Percentiles rank a stretch among this genome's conserved stretches.
These are phyloP conservation scores for Pseudomyrmex pallidus DNA, from an alignment of 1,140 invertebrate genomes.

Conservation along the genomic window DNA sequence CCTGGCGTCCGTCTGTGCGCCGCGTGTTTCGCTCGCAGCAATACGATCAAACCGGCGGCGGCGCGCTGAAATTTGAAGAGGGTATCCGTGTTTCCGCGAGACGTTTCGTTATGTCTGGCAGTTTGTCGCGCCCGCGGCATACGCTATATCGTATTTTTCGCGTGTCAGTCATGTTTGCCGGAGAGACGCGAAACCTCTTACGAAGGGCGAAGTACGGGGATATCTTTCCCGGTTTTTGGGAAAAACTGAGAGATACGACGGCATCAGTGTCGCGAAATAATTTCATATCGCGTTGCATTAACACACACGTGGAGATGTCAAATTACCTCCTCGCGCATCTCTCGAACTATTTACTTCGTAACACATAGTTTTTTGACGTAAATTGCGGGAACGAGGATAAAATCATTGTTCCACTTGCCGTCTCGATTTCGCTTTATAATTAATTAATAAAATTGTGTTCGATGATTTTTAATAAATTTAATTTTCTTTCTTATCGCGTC, in stretches of 20 bases:
- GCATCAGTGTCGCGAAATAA: no score
- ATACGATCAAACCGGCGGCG: conserved; percentile 53
- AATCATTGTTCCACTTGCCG: no score
- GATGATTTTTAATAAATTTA: no score
- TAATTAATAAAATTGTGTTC: no score
- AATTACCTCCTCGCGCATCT: no score
- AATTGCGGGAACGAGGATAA: no score
- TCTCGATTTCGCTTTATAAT: no score
- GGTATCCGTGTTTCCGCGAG: conserved; percentile 50
- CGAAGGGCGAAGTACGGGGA: not conserved
- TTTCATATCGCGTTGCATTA: no score
- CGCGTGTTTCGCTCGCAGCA: conserved; percentile 42
- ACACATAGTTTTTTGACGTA: no score
- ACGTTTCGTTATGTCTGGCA: conserved; percentile 38
- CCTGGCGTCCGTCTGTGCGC: conserved; percentile 46
- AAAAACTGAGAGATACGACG: not conserved
- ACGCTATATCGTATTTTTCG: conserved; percentile 42
- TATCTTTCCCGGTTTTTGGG: conserved; percentile 3
- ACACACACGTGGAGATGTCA: no score
- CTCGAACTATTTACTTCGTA: no score
- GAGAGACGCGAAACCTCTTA: not conserved
- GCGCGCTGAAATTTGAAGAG: conserved; percentile 58
- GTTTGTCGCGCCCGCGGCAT: conserved; percentile 46
- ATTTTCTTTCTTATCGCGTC: no score
- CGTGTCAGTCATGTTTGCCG: conserved; percentile 26